A percentile compares a stretch with the other conserved stretches of the same genome.
Evolutionary conservation across 2,888 invertebrate genomes (phyloP).

Genomic region (Sinodicranocentrus sp.): DNA sequence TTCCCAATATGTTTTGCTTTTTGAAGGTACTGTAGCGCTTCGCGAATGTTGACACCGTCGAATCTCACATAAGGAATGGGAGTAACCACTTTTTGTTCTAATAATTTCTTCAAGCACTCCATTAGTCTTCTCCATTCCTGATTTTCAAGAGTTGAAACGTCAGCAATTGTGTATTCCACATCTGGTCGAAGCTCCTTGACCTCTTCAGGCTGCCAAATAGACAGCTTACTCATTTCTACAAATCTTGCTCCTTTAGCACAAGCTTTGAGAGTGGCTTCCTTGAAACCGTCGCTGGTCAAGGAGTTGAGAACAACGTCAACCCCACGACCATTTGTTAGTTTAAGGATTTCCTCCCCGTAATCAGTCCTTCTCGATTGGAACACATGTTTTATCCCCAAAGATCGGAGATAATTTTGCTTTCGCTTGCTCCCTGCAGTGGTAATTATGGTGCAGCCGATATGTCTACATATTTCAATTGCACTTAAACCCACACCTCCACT

Average conservation of each 20-base stretch:
- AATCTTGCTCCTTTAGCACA: background rate
- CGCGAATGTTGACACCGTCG: conserved; percentile 29
- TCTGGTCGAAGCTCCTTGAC: conserved; percentile 44
- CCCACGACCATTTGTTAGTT: conserved; percentile 8
- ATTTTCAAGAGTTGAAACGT: background rate
- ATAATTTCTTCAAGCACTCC: background rate
- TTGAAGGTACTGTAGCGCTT: conserved; percentile 51
- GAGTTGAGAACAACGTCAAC: conserved; percentile 40
- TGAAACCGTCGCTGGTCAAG: conserved; percentile 28
- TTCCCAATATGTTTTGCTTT: conserved; percentile 43
- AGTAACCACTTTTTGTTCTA: background rate
- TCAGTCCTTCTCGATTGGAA: conserved; percentile 24
- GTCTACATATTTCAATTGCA: conserved; percentile 15
- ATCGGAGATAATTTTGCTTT: conserved; percentile 28
- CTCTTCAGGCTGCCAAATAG: conserved; percentile 36
- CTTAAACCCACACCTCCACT: conserved; percentile 32
- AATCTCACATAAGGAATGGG: conserved; percentile 39
- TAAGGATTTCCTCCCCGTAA: background rate
- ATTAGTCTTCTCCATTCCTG: background rate
- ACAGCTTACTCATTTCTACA: conserved; percentile 30
- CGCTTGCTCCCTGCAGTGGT: conserved; percentile 22
- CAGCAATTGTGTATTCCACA: conserved; percentile 50
- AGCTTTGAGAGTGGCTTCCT: conserved; percentile 16
- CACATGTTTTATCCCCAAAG: conserved; percentile 22
- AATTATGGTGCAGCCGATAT: background rate